These are phyloP conservation scores for Callimorpha dominula DNA, from an alignment of 2,888 invertebrate genomes.

Conservation along the genomic window DNA sequence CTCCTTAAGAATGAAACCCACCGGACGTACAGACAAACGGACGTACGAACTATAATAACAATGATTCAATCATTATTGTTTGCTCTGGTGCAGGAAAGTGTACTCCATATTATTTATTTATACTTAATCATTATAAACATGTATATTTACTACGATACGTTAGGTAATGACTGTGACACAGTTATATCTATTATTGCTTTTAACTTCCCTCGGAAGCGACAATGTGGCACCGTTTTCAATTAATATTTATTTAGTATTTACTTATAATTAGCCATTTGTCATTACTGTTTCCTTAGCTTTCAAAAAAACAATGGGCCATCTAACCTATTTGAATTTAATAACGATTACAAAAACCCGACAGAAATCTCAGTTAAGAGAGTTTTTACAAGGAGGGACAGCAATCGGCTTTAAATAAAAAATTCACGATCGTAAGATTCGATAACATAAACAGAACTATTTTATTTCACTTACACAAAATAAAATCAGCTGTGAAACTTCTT, in stretches of 20 bases:
- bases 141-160: slow-evolving; percentile 13
- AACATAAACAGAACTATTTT: no score
- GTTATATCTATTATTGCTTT: background rate
- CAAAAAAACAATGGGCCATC: background rate
- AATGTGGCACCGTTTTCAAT: background rate
- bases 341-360: no score
- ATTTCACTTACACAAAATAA: no score
- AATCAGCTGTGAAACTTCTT: no score
- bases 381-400: no score
- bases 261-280: background rate
- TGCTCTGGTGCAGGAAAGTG: slow-evolving; percentile 38
- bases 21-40: slow-evolving; percentile 45
- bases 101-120: slow-evolving; percentile 35
- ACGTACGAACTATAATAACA: slow-evolving; percentile 53
- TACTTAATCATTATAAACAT: slow-evolving; percentile 15
- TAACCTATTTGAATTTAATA: background rate
- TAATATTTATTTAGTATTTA: background rate
- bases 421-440: no score
- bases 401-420: no score
- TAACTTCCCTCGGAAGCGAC: background rate
- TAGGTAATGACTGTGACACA: background rate
- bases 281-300: background rate
- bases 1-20: slow-evolving; percentile 19
- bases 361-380: no score
- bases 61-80: slow-evolving; percentile 49